Base-by-base conservation (phyloP, 2,888 invertebrate genomes). In the Bombyx huttoni region DNA sequence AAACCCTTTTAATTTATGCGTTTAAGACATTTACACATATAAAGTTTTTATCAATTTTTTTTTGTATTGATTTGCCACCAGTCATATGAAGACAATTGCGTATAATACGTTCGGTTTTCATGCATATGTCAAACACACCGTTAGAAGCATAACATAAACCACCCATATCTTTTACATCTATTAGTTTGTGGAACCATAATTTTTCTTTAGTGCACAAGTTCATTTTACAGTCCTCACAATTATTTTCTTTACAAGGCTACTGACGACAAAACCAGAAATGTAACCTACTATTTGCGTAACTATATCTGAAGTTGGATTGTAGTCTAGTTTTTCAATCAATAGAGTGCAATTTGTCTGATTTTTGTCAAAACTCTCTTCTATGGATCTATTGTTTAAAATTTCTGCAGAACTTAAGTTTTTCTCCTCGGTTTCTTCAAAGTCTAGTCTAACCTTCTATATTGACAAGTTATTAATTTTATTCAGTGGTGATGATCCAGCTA, bases 401-500 rank as follows among this genome's bases (percentile, higher is more conserved):
- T n/a, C 14, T 45, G 40, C n/a, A n/a, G 14, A 7, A 40, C 48
- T 51, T 45, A 48, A 10, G 35, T 51, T 33, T 51, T 45, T 24
- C 33, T 51, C 48, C 14, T 51, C 51, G 9, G n/a, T n/a, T 51
- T 24, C 40, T 40, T 51, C 48, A 48, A 45, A 13, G 10, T 48
- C 48, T n/a, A n/a, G n/a, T n/a, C 33, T 48, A 51, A 48, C 51
- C 45, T n/a, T n/a, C n/a, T n/a, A n/a, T 24, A 45, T 12, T 8
- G 34, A 24, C 13, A 45, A 45, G 24, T 48, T 48, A 45, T 51
- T 48, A 51, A 51, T 51, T 7, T 48, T 51, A 14, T 47, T 14
- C 7, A 49, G 35, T 47, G 49, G 12, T 49, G 10, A 24, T 14
- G 49, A 12, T 47, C 49, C 47, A 13, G 47, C 34, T 50, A 58